Conservation (phyloP, 2,797 vertebrate genomes). For the Halcyon badia region DNA sequence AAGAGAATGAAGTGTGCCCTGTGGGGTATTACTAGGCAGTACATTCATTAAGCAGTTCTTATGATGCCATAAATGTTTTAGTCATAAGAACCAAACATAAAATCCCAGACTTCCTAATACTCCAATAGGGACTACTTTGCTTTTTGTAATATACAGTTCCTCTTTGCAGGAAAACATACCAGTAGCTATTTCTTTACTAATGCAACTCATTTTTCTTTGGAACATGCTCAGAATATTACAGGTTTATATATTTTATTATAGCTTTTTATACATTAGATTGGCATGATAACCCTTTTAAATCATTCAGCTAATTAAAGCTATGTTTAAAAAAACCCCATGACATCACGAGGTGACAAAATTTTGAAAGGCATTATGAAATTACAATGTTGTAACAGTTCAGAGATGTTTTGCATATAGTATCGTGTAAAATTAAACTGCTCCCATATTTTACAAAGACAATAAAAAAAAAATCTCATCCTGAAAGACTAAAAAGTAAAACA, state of each 20-base stretch:
- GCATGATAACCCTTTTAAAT: conserved; percentile 31
- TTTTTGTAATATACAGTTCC: conserved; percentile 6
- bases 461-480: background rate
- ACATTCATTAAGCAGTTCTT: conserved; percentile 66
- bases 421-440: background rate
- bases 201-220: background rate
- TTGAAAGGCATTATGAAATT: conserved; percentile 19
- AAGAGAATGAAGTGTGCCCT: conserved; percentile 45
- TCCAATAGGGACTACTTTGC: conserved; percentile 50
- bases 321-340: background rate
- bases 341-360: background rate
- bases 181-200: conserved; percentile 7
- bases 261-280: background rate
- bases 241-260: background rate
- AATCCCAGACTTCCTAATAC: conserved; percentile 57
- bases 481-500: background rate
- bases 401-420: background rate
- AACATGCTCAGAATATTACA: background rate
- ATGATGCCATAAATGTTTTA: conserved; percentile 69
- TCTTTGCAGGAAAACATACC: background rate
- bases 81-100: conserved; percentile 57
- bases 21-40: conserved; percentile 50
- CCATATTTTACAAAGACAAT: background rate
- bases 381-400: background rate
- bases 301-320: conserved; percentile 5